These are phyloP conservation scores for Apodemia mormo DNA, from an alignment of 2,888 invertebrate species.

Conservation along the genomic window DNA sequence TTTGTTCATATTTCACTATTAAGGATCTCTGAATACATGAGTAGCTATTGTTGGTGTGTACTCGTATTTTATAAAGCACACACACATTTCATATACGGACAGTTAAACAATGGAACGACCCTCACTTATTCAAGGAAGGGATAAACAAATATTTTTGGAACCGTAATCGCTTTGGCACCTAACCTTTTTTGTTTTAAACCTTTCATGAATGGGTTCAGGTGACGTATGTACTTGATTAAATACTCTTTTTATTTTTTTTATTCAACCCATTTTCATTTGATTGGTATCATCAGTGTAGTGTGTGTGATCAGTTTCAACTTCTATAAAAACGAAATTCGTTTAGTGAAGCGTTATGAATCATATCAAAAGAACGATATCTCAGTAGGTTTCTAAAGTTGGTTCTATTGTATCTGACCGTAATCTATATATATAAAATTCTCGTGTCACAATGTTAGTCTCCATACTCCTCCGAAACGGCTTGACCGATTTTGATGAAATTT, in stretches of 20 bases:
- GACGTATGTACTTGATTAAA: neutral
- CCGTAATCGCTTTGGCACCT: slow-evolving; percentile 2
- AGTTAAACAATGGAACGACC: slow-evolving; percentile 8
- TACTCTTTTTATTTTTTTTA: neutral
- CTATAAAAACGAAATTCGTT: too few relatives aligned
- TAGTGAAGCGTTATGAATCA: too few relatives aligned
- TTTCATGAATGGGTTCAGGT: neutral
- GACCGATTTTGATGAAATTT: too few relatives aligned
- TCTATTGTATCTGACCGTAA: too few relatives aligned
- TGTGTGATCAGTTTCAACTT: too few relatives aligned
- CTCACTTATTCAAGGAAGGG: slow-evolving; percentile 1
- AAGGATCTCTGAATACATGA: neutral
- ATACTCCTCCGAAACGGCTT: too few relatives aligned
- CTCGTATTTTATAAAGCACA: neutral
- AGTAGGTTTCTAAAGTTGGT: too few relatives aligned
- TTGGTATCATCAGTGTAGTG: neutral
- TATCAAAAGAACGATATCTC: too few relatives aligned
- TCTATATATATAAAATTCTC: too few relatives aligned
- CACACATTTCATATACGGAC: slow-evolving; percentile 8
- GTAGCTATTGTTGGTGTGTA: neutral
- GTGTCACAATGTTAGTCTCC: too few relatives aligned
- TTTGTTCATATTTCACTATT: neutral
- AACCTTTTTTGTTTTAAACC: neutral
- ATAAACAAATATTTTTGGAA: slow-evolving; percentile 8
- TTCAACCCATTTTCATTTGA: neutral